phyloP scores from a whole-genome alignment of 2,797 vertebrate species.

The Gymnothorax javanicus region DNA sequence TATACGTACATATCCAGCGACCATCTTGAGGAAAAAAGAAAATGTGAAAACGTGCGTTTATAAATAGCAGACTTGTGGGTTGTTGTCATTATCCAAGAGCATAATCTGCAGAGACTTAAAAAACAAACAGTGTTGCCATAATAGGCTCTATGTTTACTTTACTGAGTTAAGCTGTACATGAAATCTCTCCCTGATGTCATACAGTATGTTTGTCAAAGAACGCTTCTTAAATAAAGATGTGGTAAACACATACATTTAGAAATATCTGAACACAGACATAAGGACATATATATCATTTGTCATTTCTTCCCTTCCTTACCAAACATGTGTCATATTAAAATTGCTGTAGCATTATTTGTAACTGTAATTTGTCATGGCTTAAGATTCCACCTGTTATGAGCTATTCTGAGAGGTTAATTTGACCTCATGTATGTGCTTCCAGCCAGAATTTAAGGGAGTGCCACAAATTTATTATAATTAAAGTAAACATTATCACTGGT shows the following conservation, averaged over 20 bases:
- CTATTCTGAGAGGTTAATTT: background rate
- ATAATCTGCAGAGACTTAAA: conserved; percentile 41
- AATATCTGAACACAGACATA: background rate
- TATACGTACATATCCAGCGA: no score
- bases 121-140: conserved; percentile 26
- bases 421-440: background rate
- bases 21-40: background rate
- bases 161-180: conserved; percentile 32
- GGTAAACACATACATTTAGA: background rate
- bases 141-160: conserved; percentile 32
- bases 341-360: background rate
- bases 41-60: conserved; percentile 43
- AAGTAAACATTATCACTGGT: background rate
- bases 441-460: background rate
- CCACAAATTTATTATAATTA: background rate
- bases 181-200: conserved; percentile 35
- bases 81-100: conserved; percentile 39
- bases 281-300: background rate
- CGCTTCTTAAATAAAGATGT: background rate
- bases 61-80: conserved; percentile 49
- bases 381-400: background rate
- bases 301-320: background rate
- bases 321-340: background rate
- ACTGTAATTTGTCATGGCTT: background rate
- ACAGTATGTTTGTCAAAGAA: conserved; percentile 6